Percentiles rank a stretch among this genome's conserved stretches.
These are phyloP conservation scores for Drosophila arizonae DNA, from an alignment of 1,140 invertebrate species.

Conservation along the genomic window DNA sequence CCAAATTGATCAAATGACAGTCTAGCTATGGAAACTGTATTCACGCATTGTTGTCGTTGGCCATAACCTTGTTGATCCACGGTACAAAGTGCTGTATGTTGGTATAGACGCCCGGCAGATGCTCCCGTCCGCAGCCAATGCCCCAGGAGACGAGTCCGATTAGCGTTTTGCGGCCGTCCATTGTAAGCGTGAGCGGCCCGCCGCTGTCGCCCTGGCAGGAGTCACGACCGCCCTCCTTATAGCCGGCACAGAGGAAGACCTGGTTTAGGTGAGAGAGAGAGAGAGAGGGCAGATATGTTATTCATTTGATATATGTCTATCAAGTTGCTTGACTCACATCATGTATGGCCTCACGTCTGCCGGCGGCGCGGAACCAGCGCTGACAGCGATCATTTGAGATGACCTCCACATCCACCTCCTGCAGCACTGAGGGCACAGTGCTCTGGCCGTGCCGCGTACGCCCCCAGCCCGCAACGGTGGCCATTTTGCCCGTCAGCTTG, in stretches of 20 bases:
- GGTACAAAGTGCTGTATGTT: slow-evolving; percentile 96
- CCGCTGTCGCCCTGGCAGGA: slow-evolving; percentile 88
- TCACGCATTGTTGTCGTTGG: slow-evolving; percentile 77
- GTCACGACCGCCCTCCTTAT: slow-evolving; percentile 88
- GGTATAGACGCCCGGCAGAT: slow-evolving; percentile 94
- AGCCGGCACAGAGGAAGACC: slow-evolving; percentile 94
- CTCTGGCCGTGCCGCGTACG: slow-evolving; percentile 92
- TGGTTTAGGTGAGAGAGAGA: not conserved
- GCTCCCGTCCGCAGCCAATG: slow-evolving; percentile 94
- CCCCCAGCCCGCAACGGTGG: slow-evolving; percentile 95
- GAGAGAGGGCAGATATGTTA: not conserved
- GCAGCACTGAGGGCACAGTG: slow-evolving; percentile 89
- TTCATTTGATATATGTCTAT: not conserved
- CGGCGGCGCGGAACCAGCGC: slow-evolving; percentile 94
- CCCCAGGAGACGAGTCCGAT: slow-evolving; percentile 96
- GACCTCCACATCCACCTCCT: slow-evolving; percentile 93
- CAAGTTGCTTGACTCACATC: slow-evolving; percentile 85
- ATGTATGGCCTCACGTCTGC: slow-evolving; percentile 94
- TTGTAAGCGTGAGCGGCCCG: slow-evolving; percentile 90
- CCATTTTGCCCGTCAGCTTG: slow-evolving; percentile 91
- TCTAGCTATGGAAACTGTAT: slow-evolving; percentile 3
- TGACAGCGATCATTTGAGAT: slow-evolving; percentile 95
- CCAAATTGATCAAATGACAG: slow-evolving; percentile 29
- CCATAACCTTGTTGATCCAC: slow-evolving; percentile 94
- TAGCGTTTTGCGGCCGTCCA: slow-evolving; percentile 91